Conservation (phyloP, 2,888 invertebrate genomes). For the Leptothorax acervorum region DNA sequence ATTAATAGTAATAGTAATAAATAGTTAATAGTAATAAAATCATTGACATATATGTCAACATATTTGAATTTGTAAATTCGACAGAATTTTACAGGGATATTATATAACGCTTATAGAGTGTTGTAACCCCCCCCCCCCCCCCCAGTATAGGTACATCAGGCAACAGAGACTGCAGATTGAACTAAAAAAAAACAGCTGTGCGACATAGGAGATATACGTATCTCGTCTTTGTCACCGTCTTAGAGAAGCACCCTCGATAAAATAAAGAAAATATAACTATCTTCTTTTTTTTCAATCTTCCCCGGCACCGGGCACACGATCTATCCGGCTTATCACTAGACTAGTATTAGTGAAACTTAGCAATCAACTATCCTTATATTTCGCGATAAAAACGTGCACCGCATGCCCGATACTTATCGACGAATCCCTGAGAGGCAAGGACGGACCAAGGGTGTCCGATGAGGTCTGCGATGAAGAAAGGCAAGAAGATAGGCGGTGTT, state of each 20-base stretch:
- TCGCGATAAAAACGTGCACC: conserved; percentile 62
- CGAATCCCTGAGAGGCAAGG: not conserved
- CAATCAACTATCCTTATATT: conserved; percentile 58
- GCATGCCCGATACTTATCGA: conserved; percentile 48
- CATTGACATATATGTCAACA: not conserved
- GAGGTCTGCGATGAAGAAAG: conserved; percentile 11
- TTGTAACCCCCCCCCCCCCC: not conserved
- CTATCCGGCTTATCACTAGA: conserved; percentile 26
- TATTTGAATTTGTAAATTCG: not conserved
- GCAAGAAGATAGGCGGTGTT: not conserved
- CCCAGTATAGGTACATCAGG: not conserved
- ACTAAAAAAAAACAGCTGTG: not conserved
- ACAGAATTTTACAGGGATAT: not conserved
- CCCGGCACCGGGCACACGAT: conserved; percentile 34
- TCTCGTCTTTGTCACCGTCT: conserved; percentile 26
- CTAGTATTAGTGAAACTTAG: conserved; percentile 59
- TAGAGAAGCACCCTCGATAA: conserved; percentile 55
- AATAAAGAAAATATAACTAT: conserved; percentile 70
- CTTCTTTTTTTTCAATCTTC: conserved; percentile 61
- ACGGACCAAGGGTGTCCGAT: not conserved
- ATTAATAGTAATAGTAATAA: not conserved
- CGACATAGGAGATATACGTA: conserved; percentile 61
- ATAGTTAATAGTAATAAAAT: not conserved
- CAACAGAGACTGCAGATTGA: not conserved
- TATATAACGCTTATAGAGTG: not conserved